These are phyloP conservation scores for Stratiomys singularior DNA, from an alignment of 2,888 invertebrate species.

Conservation along the genomic window DNA sequence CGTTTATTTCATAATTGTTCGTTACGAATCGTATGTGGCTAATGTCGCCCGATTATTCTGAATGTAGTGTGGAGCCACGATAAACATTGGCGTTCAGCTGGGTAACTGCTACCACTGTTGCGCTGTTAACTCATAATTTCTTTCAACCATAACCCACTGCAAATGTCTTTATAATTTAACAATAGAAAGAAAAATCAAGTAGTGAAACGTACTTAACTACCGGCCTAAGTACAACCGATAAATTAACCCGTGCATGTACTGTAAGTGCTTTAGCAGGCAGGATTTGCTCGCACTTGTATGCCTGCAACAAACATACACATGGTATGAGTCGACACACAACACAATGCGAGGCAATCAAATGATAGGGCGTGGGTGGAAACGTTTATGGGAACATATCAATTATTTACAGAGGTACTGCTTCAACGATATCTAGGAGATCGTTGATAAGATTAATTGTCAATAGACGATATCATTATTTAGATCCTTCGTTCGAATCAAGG, in stretches of 20 bases:
- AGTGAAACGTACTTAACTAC: slow-evolving; percentile 34
- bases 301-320: slow-evolving; percentile 3
- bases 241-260: slow-evolving; percentile 26
- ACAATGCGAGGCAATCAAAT: slow-evolving; percentile 33
- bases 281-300: background rate
- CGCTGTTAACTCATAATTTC: slow-evolving; percentile 22
- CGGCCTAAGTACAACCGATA: slow-evolving; percentile 29
- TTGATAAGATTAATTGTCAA: slow-evolving; percentile 33
- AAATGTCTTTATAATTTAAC: slow-evolving; percentile 39
- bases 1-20: slow-evolving; percentile 33
- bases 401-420: background rate
- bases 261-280: slow-evolving; percentile 1
- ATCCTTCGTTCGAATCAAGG: no score
- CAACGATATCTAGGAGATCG: slow-evolving; percentile 13
- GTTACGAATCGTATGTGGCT: slow-evolving; percentile 10
- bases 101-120: slow-evolving; percentile 18
- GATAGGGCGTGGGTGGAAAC: slow-evolving; percentile 9
- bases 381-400: slow-evolving; percentile 44
- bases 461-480: background rate
- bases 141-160: slow-evolving; percentile 31
- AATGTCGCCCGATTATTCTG: slow-evolving; percentile 3
- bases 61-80: background rate
- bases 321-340: background rate
- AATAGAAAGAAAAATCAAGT: slow-evolving; percentile 32
- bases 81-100: background rate